These are phyloP conservation scores for Drosophila carrolli DNA, from an alignment of 1,140 invertebrate genomes.

Conservation along the genomic window DNA sequence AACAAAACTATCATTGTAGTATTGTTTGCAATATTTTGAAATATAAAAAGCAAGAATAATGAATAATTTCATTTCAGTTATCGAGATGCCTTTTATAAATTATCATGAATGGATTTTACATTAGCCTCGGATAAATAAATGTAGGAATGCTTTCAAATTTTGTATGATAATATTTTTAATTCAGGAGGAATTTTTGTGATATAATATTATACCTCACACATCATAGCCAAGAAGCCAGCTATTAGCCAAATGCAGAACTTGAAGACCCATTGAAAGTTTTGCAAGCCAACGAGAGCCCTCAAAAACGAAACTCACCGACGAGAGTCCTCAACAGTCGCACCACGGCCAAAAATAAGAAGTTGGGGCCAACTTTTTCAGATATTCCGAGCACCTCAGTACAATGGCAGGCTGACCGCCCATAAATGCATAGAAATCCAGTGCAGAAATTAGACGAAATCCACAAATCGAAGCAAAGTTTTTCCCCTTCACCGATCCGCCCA, in stretches of 20 bases:
- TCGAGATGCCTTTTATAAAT: too few relatives aligned
- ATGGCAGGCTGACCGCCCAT: slow-evolving; percentile 40
- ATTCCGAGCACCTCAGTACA: slow-evolving; percentile 33
- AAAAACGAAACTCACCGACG: slow-evolving; percentile 39
- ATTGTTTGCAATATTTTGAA: too few relatives aligned
- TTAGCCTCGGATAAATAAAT: not conserved
- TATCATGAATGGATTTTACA: too few relatives aligned
- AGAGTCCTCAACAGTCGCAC: slow-evolving; percentile 42
- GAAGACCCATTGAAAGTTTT: slow-evolving; percentile 47
- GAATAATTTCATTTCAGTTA: too few relatives aligned
- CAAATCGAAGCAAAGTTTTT: slow-evolving; percentile 56
- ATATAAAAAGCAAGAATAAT: too few relatives aligned
- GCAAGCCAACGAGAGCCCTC: slow-evolving; percentile 14
- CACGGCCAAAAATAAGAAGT: slow-evolving; percentile 7
- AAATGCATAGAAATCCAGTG: slow-evolving; percentile 58
- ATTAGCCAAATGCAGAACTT: slow-evolving; percentile 29
- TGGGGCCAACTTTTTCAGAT: slow-evolving; percentile 27
- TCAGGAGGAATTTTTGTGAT: too few relatives aligned
- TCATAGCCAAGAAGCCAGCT: not conserved
- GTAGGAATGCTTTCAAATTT: not conserved
- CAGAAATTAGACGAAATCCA: slow-evolving; percentile 60
- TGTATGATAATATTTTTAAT: too few relatives aligned
- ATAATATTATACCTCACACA: not conserved
- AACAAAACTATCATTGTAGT: too few relatives aligned
- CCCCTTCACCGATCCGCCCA: slow-evolving; percentile 16